Evolutionary conservation across 2,888 invertebrate genomes (phyloP).

Genomic region (Ochropleura plecta): DNA sequence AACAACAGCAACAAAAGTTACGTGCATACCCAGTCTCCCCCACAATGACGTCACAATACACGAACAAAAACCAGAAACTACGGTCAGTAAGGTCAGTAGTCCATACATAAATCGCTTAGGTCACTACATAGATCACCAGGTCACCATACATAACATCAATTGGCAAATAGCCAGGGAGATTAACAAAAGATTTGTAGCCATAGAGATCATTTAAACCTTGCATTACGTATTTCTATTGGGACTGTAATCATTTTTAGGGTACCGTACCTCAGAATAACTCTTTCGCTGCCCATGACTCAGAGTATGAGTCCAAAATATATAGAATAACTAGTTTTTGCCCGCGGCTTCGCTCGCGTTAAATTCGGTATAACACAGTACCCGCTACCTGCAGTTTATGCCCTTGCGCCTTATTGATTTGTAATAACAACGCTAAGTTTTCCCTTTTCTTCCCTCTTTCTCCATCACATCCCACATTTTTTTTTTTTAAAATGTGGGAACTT

Average conservation of each 20-base stretch:
- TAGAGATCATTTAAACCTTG: slow-evolving; percentile 36
- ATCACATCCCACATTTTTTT: too few species aligned
- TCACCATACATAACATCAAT: slow-evolving; percentile 36
- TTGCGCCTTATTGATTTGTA: too few species aligned
- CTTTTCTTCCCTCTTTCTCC: too few species aligned
- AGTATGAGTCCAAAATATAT: too few species aligned
- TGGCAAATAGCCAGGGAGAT: slow-evolving; percentile 51
- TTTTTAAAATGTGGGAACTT: too few species aligned
- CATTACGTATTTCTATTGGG: slow-evolving; percentile 6
- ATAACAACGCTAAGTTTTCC: too few species aligned
- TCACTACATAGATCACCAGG: slow-evolving; percentile 24
- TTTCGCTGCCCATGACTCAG: too few species aligned
- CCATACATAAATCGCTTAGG: slow-evolving; percentile 41
- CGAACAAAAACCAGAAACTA: slow-evolving; percentile 25
- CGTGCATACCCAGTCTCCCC: neutral
- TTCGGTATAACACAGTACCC: too few species aligned
- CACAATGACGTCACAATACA: neutral
- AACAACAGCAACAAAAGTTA: neutral
- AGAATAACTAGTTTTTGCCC: too few species aligned
- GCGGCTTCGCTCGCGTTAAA: too few species aligned
- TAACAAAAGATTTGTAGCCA: slow-evolving; percentile 52
- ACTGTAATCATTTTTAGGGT: neutral
- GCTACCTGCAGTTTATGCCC: too few species aligned
- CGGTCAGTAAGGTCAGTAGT: slow-evolving; percentile 17
- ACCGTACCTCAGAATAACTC: too few species aligned